These are phyloP conservation scores for Actenoides hombroni DNA, from an alignment of 2,113 vertebrate species.

Conservation along the genomic window DNA sequence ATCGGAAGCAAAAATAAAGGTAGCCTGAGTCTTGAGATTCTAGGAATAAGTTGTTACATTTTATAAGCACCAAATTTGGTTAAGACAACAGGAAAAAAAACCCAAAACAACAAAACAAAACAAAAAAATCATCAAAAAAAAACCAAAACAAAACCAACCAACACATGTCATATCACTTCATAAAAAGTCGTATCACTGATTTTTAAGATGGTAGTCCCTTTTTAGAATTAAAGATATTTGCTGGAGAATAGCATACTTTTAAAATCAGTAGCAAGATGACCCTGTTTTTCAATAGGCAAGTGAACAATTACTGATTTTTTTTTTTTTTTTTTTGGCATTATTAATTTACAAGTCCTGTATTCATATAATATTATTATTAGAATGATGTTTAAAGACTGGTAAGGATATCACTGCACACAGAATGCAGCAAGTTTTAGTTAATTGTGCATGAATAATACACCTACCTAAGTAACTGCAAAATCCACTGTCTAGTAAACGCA, in stretches of 20 bases:
- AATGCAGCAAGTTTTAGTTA: neutral
- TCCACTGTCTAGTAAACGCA: conserved; percentile 89
- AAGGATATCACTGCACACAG: neutral
- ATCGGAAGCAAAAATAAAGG: conserved; percentile 98
- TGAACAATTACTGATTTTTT: neutral
- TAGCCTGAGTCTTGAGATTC: conserved; percentile 97
- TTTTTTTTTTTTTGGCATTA: neutral
- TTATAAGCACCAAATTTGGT: neutral
- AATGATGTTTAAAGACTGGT: neutral
- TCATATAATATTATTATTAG: neutral
- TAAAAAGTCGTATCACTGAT: neutral
- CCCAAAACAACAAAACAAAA: neutral
- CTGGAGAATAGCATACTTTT: neutral
- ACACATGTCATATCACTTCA: neutral
- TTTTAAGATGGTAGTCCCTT: neutral
- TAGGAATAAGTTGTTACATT: conserved; percentile 57
- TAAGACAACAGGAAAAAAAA: neutral
- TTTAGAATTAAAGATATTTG: neutral
- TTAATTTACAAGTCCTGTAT: neutral
- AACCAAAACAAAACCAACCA: neutral
- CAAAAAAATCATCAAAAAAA: too few species aligned
- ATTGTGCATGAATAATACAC: conserved; percentile 17
- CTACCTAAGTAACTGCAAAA: conserved; percentile 98
- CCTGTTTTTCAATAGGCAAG: neutral
- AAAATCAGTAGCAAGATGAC: neutral